Evolutionary conservation across 2,888 invertebrate species (phyloP).

Genomic region (Dione vanillae): DNA sequence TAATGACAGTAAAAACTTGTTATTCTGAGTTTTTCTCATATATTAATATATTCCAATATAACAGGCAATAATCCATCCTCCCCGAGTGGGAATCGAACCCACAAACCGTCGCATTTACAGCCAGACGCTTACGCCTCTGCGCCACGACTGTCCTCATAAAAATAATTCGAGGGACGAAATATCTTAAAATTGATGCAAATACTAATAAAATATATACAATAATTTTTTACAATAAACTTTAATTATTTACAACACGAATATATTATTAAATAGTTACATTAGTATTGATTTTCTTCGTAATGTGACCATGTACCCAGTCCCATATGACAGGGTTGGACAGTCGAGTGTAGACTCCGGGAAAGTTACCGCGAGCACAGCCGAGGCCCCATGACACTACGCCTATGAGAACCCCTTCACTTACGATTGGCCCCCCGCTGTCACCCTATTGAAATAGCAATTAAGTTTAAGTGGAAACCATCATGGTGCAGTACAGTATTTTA

Average conservation of each 20-base stretch:
- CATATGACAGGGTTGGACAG: constrained; percentile 67
- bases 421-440: constrained; percentile 80
- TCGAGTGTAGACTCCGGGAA: constrained; percentile 80
- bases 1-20: too few species aligned
- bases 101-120: too few species aligned
- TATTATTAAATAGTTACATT: constrained; percentile 39
- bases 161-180: not conserved
- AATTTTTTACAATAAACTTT: not conserved
- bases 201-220: not conserved
- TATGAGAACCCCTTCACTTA: constrained; percentile 72
- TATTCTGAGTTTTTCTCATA: too few species aligned
- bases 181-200: not conserved
- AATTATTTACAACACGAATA: not conserved
- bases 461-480: too few species aligned
- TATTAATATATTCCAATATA: too few species aligned
- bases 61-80: too few species aligned
- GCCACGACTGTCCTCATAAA: too few species aligned
- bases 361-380: constrained; percentile 79
- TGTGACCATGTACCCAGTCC: constrained; percentile 71
- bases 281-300: constrained; percentile 53
- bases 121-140: too few species aligned
- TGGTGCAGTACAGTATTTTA: too few species aligned
- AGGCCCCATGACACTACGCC: constrained; percentile 82
- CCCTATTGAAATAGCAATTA: constrained; percentile 58
- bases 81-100: too few species aligned